Base-by-base conservation (phyloP, 2,888 invertebrate genomes). In the Philopedon plagiatum region DNA sequence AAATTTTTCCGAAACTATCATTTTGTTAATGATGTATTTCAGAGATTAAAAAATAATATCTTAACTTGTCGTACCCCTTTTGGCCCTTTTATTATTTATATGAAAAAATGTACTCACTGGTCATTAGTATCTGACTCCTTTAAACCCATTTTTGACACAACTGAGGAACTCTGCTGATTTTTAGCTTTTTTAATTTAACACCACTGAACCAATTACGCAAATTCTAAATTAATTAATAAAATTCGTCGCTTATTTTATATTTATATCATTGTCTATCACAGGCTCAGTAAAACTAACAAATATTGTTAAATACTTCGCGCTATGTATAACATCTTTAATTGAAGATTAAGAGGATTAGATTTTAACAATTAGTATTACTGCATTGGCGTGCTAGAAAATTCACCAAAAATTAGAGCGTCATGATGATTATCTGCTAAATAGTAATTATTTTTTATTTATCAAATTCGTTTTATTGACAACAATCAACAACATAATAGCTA, bases 311-410 rank as follows among this genome's bases (percentile, higher is more conserved):
- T 7, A 49, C n/a, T 49, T 21, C 1, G 23, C n/a, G 23, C 23
- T 23, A 49, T 21, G 21, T 49, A 49, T 21, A 5, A 13, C 5
- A n/a, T 23, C 9, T 23, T 23, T 23, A 49, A 49, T 49, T 23
- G 13, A 44, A 44, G 44, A 49, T 49, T 49, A 49, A 49, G 23
- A 7, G 23, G 49, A 49, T 49, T n/a, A 3, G n/a, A 49, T n/a
- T 44, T 21, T 49, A 23, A 49, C 49, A 23, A n/a, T 49, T 23
- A 37, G 5, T 11, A 23, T 23, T 49, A 13, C 13, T n/a, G 13
- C 49, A 49, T 49, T 21, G 23, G 49, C 23, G 49, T 49, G 23
- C 23, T 21, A 8, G 7, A 29, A 29, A 29, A 29, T n/a, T n/a
- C n/a, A n/a, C n/a, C n/a, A n/a, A n/a, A n/a, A n/a, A n/a, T n/a